Evolutionary conservation across 1,140 invertebrate genomes (phyloP).

Genomic region (Drosophila jambulina): DNA sequence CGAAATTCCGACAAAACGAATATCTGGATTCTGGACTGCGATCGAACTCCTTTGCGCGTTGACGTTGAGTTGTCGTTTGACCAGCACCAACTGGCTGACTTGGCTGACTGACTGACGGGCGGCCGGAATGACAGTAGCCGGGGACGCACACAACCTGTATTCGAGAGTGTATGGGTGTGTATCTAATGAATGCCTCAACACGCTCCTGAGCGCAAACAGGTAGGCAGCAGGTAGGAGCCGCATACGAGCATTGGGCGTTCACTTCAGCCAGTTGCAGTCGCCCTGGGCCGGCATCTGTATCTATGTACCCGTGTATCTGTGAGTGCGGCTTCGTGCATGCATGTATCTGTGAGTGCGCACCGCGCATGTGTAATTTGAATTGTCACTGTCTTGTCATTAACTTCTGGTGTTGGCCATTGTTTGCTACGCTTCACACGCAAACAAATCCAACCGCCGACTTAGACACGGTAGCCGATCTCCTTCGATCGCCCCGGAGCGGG

Average conservation of each 20-base stretch:
- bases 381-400: slow-evolving; percentile 84
- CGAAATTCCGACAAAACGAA: slow-evolving; percentile 45
- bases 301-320: slow-evolving; percentile 16
- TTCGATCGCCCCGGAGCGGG: slow-evolving; percentile 12
- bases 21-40: slow-evolving; percentile 17
- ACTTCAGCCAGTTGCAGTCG: slow-evolving; percentile 66
- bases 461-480: slow-evolving; percentile 54
- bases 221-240: slow-evolving; percentile 56
- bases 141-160: slow-evolving; percentile 39
- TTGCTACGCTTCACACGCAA: slow-evolving; percentile 80
- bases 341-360: slow-evolving; percentile 18
- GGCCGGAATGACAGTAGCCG: slow-evolving; percentile 57
- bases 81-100: slow-evolving; percentile 34
- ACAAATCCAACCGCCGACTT: slow-evolving; percentile 57
- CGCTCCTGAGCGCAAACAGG: slow-evolving; percentile 74
- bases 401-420: slow-evolving; percentile 82
- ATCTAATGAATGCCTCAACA: slow-evolving; percentile 80
- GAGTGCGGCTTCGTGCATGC: slow-evolving; percentile 3
- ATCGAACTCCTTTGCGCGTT: slow-evolving; percentile 65
- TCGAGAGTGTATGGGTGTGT: slow-evolving; percentile 22
- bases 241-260: slow-evolving; percentile 71
- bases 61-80: slow-evolving; percentile 74
- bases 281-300: slow-evolving; percentile 9
- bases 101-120: slow-evolving; percentile 20
- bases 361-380: slow-evolving; percentile 75